Evolutionary conservation across 2,113 vertebrate species (phyloP).

Genomic region (Bos javanicus): DNA sequence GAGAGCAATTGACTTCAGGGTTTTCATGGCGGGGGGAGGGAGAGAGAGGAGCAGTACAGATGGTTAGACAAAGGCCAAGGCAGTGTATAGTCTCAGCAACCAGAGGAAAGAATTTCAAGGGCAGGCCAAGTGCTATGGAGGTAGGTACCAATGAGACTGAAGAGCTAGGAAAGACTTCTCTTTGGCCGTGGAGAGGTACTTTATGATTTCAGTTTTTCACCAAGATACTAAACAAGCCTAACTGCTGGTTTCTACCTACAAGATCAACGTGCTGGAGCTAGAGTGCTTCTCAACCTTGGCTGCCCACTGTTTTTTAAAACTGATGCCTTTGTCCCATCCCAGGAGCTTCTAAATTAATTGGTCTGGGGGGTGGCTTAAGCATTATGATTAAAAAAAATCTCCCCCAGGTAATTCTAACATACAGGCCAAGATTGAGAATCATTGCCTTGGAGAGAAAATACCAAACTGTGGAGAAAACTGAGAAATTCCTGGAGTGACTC

Average conservation of each 20-base stretch:
- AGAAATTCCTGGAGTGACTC: not conserved
- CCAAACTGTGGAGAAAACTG: not conserved
- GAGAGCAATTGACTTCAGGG: not conserved
- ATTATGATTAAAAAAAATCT: not conserved
- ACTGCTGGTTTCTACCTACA: not conserved
- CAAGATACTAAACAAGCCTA: not conserved
- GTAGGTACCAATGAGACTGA: not conserved
- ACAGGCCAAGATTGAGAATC: not conserved
- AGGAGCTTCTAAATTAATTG: not conserved
- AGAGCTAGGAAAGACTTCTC: not conserved
- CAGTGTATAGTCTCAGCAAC: not conserved
- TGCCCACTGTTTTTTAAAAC: not conserved
- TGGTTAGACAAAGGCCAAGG: not conserved
- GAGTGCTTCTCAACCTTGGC: not conserved
- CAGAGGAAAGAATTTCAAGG: not conserved
- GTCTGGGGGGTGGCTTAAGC: not conserved
- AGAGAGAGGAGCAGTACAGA: not conserved
- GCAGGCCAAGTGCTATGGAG: not conserved
- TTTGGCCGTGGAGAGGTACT: not conserved
- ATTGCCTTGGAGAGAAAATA: not conserved
- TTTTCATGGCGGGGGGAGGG: not conserved
- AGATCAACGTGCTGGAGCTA: not conserved
- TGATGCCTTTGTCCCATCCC: not conserved
- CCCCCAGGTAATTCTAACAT: not conserved
- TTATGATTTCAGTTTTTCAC: not conserved